A percentile compares a stretch with the other conserved stretches of the same genome.
phyloP scores from a whole-genome alignment of 2,797 vertebrate genomes.

The Coregonus ussuriensis region DNA sequence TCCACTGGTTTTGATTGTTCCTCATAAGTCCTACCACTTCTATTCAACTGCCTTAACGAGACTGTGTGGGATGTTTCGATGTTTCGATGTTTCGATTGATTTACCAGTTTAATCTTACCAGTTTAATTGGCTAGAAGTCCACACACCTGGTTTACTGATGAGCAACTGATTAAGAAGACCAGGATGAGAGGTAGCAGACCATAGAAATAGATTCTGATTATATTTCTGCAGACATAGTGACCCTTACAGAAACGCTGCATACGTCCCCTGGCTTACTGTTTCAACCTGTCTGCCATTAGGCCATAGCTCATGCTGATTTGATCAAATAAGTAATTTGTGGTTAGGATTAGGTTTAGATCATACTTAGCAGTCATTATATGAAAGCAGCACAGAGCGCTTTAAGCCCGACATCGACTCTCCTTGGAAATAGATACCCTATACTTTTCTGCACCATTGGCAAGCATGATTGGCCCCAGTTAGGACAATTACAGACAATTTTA shows the following conservation, averaged over 20 bases:
- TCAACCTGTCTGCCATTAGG: conserved; percentile 51
- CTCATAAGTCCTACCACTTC: too few relatives aligned
- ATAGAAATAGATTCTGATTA: neutral
- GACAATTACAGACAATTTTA: conserved; percentile 68
- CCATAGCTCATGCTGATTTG: conserved; percentile 51
- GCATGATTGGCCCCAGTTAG: conserved; percentile 71
- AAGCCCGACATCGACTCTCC: conserved; percentile 44
- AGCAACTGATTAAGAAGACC: neutral
- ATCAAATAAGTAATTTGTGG: conserved; percentile 57
- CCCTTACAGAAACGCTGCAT: neutral
- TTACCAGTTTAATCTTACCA: neutral
- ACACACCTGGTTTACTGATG: neutral
- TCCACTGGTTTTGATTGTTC: neutral
- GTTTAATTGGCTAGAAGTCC: neutral
- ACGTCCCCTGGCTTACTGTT: conserved; percentile 13
- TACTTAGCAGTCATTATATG: conserved; percentile 52
- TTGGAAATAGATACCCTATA: conserved; percentile 67
- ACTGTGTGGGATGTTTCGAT: neutral
- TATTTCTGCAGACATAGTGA: neutral
- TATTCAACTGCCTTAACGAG: neutral
- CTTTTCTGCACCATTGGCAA: conserved; percentile 67
- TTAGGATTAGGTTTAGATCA: conserved; percentile 57
- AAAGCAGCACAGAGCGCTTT: conserved; percentile 15
- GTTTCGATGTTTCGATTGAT: neutral
- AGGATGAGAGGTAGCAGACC: neutral